Conservation (phyloP, 2,797 vertebrate genomes). For the Spinus olivaceus region DNA sequence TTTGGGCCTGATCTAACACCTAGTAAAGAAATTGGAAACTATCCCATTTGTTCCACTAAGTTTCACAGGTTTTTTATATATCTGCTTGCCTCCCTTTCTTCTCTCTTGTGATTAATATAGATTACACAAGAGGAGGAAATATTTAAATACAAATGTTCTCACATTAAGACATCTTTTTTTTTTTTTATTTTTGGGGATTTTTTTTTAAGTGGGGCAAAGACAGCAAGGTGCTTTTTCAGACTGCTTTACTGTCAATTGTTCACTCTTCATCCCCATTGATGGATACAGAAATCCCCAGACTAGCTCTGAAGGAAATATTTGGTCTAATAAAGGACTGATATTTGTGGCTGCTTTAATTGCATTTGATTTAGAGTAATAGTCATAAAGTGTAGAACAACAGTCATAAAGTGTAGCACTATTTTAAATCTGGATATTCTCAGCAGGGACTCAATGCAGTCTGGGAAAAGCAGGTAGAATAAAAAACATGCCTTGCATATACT, state of each 20-base stretch:
- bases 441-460: not conserved
- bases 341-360: constrained; percentile 26
- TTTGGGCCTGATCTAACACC: constrained; percentile 5
- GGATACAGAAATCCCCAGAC: not conserved
- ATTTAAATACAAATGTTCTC: not conserved
- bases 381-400: constrained; percentile 23
- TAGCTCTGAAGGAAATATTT: not conserved
- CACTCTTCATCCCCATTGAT: not conserved
- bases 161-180: not conserved
- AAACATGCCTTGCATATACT: not conserved
- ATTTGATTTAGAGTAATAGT: constrained; percentile 20
- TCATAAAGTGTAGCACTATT: not conserved
- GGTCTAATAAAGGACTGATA: not conserved
- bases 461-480: constrained; percentile 15
- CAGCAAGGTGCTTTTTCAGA: not conserved
- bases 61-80: not conserved
- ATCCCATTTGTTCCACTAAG: not conserved
- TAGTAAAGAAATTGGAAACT: constrained; percentile 28
- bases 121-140: not conserved
- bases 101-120: constrained; percentile 12
- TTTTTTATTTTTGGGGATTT: not conserved
- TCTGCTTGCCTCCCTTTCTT: not conserved
- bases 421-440: constrained; percentile 13
- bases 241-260: not conserved
- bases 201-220: not conserved